Evolutionary conservation across 2,797 vertebrate species (phyloP).

Genomic region (Gymnothorax reevesii): DNA sequence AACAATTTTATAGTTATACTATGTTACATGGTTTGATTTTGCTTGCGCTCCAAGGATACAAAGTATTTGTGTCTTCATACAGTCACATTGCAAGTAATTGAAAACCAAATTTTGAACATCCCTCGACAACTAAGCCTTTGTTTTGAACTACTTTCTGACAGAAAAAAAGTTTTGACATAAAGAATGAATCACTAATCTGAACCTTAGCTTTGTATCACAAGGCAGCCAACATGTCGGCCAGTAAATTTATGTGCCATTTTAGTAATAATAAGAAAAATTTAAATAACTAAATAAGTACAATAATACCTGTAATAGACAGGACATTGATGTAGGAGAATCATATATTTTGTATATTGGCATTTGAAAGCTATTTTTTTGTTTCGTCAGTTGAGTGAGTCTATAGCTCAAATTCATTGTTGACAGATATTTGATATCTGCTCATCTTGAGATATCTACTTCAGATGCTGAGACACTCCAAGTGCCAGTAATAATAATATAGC

Average conservation of each 20-base stretch:
- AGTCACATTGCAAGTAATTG: too few species aligned
- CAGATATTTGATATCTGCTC: background rate
- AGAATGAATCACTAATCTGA: background rate
- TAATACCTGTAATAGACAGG: background rate
- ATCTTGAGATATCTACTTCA: background rate
- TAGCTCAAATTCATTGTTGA: background rate
- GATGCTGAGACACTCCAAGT: background rate
- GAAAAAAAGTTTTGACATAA: background rate
- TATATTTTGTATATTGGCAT: background rate
- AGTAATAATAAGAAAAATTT: background rate
- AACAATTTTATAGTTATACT: too few species aligned
- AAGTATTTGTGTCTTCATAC: background rate
- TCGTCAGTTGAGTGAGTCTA: background rate
- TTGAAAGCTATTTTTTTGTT: background rate
- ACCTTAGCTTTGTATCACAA: background rate
- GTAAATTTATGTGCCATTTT: background rate
- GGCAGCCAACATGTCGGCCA: background rate
- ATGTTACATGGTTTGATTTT: too few species aligned
- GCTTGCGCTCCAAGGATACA: background rate
- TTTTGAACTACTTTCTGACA: background rate
- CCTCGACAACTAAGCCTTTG: background rate
- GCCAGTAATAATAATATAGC: background rate
- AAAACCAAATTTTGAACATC: background rate
- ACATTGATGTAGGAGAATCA: background rate
- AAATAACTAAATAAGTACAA: background rate